Evolutionary conservation across 2,113 vertebrate species (phyloP), one percentile per base, ranked within the genome.

Genomic region (Dascyllus trimaculatus): DNA sequence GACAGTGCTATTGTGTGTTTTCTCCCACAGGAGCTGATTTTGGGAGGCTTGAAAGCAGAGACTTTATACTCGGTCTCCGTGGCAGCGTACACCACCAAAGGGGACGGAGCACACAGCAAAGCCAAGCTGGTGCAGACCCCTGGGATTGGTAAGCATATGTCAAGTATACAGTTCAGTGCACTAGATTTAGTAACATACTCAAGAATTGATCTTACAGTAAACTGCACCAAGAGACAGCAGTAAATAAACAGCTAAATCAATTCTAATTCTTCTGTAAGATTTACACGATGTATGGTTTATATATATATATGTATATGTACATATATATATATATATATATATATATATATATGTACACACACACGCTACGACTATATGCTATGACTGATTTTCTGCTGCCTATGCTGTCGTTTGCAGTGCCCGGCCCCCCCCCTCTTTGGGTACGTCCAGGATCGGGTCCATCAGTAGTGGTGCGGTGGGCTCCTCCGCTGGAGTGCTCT

Each of bases 81-180:
- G 49, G 97, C 97, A 2, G 97, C 98, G 1, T 99, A 98, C 90
- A 99, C 97, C 81, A 97, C 97, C 95, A 99, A 99, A 93, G 97
- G 97, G 61, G 97, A 99, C 2, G 97, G 97, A 5, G 94, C 96
- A 0, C 97, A 97, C 78, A 98, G 97, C 94, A 97, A 96, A 82
- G 94, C 96, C 5, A 97, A 95, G 74, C 92, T 97, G 88, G 95
- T 98, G n/a, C 92, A 95, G 89, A 98, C 97, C 0, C 95, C 93
- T 63, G 96, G 95, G 90, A 95, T 96, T 94, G 96, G 97, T 98
- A 67, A 92, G 90, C 69, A 90, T 84, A 77, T 82, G 85, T 78
- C 81, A 82, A 85, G 49, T 63, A 32, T 77, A 83, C 63, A 73
- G 51, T 78, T 82, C 74, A 19, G 25, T 81, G 59, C 71, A 68